A percentile compares a stretch with the other conserved stretches of the same genome.
These are phyloP conservation scores for Vollenhovia emeryi DNA, from an alignment of 1,140 invertebrate species.

Conservation along the genomic window DNA sequence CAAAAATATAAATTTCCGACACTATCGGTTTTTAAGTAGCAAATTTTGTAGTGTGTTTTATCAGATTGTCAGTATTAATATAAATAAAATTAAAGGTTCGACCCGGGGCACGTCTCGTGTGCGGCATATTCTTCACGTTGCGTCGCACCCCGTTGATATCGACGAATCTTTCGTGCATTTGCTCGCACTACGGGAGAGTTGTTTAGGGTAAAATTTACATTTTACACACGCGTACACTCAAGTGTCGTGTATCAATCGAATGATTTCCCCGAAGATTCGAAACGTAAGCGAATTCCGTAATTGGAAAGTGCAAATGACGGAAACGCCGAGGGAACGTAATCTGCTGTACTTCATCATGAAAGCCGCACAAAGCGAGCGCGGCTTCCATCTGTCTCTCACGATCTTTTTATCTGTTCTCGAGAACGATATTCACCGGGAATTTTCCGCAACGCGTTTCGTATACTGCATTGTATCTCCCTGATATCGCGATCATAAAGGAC, in stretches of 20 bases:
- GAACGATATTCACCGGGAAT: conserved; percentile 44
- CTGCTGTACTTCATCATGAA: conserved; percentile 41
- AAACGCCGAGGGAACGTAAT: conserved; percentile 55
- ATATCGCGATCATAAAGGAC: conserved; percentile 41
- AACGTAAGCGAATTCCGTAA: conserved; percentile 51
- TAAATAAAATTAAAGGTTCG: no score
- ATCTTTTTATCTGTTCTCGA: conserved; percentile 46
- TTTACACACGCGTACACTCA: not conserved
- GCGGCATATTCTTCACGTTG: not conserved
- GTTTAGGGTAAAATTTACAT: not conserved
- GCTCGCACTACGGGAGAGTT: not conserved
- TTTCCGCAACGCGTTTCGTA: conserved; percentile 25
- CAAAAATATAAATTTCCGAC: no score
- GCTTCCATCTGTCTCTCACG: conserved; percentile 8
- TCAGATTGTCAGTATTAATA: no score
- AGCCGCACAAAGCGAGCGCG: conserved; percentile 23
- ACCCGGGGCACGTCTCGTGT: not conserved
- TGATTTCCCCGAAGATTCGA: conserved; percentile 9
- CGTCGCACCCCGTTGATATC: not conserved
- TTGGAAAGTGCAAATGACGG: conserved; percentile 41
- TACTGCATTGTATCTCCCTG: conserved; percentile 24
- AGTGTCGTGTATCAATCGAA: conserved; percentile 26
- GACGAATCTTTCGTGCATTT: not conserved
- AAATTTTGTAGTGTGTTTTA: no score
- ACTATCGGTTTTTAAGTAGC: no score